Base-by-base conservation (phyloP, 2,797 vertebrate species). In the Australoheros facetus region DNA sequence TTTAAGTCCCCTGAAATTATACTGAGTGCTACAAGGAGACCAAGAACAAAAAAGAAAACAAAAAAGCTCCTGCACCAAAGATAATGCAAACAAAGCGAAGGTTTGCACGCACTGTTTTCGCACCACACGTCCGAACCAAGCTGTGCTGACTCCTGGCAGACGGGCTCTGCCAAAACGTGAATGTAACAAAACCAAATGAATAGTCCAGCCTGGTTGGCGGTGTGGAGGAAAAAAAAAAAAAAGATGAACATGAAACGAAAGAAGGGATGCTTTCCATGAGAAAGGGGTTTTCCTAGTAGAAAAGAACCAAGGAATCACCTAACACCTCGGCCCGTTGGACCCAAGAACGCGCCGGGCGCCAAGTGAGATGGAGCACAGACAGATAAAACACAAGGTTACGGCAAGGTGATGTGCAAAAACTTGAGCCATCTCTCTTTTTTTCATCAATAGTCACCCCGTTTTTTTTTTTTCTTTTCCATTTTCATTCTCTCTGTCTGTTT, bases 1-100 rank as follows among this genome's bases (percentile, higher is more conserved):
- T 93, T 94, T 79, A 86, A 96, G 94, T 96, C 96, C 94, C 96
- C 94, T 95, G 90, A 92, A 92, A 96, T 95, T 95, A 97, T 95
- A 97, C 85, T 96, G 96, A 98, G 96, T 98, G 97, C 97, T 98
- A 98, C 97, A 96, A 96, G 93, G 93, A 94, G 91, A 95, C 89
- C 56, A 42, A 91, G 92, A 64, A 91, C 76, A 87, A 69, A 89
- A 77, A 83, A 13, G 42, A 53, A 19, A 48, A 73, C 10, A 73
- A 95, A 97, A 96, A 97, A 26, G 96, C 96, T 96, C 95, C 96
- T 96, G 96, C 96, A 95, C 94, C 92, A 97, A 96, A 97, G 95
- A 96, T 95, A 97, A 97, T 94, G 95, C 87, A 91, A 90, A 92
- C 81, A 91, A 91, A 91, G 85, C 74, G 28, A 79, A 82, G 59